A percentile compares a stretch with the other conserved stretches of the same genome.
Evolutionary conservation across 1,140 invertebrate genomes (phyloP).

Genomic region (Penaeus vannamei): DNA sequence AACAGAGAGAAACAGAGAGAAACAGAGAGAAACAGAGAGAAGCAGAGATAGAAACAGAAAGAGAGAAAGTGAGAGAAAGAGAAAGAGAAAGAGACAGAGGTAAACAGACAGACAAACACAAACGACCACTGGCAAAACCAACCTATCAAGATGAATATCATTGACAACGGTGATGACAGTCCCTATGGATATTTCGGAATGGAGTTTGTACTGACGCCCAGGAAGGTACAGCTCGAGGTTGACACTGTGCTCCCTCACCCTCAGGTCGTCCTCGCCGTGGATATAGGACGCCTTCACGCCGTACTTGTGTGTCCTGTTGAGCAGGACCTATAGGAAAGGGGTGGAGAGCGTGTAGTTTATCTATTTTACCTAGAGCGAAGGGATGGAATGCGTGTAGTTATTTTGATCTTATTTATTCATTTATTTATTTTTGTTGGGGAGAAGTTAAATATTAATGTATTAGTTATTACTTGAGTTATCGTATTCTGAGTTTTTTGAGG

Average conservation of each 20-base stretch:
- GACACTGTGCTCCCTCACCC: conserved; percentile 23
- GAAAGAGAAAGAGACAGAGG: no score
- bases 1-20: no score
- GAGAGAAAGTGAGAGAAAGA: no score
- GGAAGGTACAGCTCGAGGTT: conserved; percentile 61
- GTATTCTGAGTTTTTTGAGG: no score
- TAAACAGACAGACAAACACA: not conserved
- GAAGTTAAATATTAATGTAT: no score
- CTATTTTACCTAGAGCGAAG: conserved; percentile 36
- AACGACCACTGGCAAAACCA: not conserved
- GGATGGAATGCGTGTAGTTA: not conserved
- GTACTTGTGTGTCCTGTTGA: conserved; percentile 41
- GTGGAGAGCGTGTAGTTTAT: not conserved
- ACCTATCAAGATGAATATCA: conserved; percentile 63
- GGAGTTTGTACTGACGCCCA: conserved; percentile 42
- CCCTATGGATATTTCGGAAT: conserved; percentile 45
- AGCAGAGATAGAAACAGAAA: no score
- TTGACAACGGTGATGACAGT: conserved; percentile 59
- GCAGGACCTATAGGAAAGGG: conserved; percentile 47
- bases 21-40: no score
- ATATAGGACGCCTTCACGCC: conserved; percentile 23
- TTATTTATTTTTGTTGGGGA: no score
- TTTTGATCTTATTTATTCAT: no score
- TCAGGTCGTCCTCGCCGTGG: conserved; percentile 39
- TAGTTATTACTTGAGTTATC: no score